phyloP scores from a whole-genome alignment of 2,113 vertebrate species.

The Phaethon lepturus region DNA sequence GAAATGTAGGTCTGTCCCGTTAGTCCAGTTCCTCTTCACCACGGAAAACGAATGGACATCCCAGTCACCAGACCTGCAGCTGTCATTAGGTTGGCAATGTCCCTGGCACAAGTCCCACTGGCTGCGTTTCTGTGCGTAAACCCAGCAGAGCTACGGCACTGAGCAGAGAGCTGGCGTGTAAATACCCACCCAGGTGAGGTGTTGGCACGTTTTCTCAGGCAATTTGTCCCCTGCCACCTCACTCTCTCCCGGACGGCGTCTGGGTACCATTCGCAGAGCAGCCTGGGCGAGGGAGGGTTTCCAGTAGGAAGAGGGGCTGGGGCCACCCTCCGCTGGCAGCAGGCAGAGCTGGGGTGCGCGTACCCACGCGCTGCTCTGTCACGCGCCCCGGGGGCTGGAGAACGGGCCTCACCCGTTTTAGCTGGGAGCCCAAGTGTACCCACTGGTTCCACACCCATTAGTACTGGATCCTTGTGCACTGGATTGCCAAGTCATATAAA shows the following conservation, averaged over 20 bases:
- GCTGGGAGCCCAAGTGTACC: background rate
- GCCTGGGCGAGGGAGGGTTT: background rate
- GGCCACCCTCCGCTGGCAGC: background rate
- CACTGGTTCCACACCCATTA: background rate
- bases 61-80: background rate
- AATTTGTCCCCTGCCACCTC: background rate
- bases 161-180: background rate
- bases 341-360: background rate
- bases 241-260: background rate
- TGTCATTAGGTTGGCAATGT: background rate
- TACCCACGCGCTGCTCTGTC: background rate
- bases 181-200: background rate
- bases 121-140: background rate
- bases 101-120: background rate
- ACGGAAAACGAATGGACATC: background rate
- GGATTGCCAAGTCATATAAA: background rate
- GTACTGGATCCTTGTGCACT: background rate
- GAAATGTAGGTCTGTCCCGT: background rate
- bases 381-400: background rate
- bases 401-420: background rate
- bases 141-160: background rate
- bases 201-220: background rate
- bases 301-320: background rate
- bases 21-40: background rate
- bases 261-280: background rate